phyloP scores from a whole-genome alignment of 2,888 invertebrate genomes.

The Apoda limacodes region DNA sequence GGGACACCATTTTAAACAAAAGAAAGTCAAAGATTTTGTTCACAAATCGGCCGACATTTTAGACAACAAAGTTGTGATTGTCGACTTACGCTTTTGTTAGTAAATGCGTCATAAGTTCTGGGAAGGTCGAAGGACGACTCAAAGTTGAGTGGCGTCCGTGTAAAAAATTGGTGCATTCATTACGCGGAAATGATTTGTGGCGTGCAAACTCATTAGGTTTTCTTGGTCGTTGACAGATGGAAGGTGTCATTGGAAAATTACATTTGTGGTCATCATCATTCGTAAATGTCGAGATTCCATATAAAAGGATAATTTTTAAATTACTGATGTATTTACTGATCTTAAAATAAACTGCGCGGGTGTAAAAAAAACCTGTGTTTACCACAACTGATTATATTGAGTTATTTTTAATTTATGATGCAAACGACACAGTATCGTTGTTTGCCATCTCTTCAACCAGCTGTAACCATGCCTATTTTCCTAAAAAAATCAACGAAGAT shows the following conservation, averaged over 20 bases:
- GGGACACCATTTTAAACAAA: conserved; percentile 43
- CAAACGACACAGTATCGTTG: too few relatives aligned
- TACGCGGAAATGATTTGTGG: conserved; percentile 35
- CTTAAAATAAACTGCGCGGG: too few relatives aligned
- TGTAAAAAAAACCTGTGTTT: too few relatives aligned
- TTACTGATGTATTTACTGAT: too few relatives aligned
- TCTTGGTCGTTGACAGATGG: conserved; percentile 24
- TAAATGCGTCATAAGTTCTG: conserved; percentile 42
- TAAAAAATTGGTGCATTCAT: conserved; percentile 41
- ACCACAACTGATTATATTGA: too few relatives aligned
- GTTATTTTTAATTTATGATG: too few relatives aligned
- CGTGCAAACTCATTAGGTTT: conserved; percentile 40
- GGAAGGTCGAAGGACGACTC: conserved; percentile 45
- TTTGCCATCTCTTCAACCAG: too few relatives aligned
- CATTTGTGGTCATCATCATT: conserved; percentile 31
- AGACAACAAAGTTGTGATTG: conserved; percentile 47
- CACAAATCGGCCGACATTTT: conserved; percentile 31
- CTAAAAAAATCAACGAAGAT: too few relatives aligned
- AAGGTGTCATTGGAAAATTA: conserved; percentile 39
- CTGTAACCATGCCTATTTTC: too few relatives aligned
- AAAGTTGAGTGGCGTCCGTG: conserved; percentile 34
- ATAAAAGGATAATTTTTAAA: too few relatives aligned
- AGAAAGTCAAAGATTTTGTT: conserved; percentile 38
- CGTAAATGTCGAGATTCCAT: too few relatives aligned
- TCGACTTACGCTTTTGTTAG: conserved; percentile 30